These are phyloP conservation scores for Pachliopta kotzebuea DNA, from an alignment of 2,888 invertebrate genomes.

Conservation along the genomic window DNA sequence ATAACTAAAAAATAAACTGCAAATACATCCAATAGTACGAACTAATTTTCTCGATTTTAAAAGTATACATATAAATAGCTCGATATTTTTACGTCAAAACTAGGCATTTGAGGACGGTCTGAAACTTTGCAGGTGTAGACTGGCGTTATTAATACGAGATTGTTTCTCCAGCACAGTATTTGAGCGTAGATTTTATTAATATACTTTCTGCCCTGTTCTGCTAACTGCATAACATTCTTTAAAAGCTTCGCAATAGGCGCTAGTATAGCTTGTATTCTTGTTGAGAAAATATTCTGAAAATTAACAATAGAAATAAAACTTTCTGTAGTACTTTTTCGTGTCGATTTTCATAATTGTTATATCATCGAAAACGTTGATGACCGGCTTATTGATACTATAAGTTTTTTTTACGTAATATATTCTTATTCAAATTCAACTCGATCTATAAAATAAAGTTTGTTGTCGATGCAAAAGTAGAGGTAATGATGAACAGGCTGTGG, in stretches of 20 bases:
- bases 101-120: slow-evolving; percentile 4
- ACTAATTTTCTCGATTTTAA: not conserved
- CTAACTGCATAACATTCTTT: not conserved
- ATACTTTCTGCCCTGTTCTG: not conserved
- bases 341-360: not conserved
- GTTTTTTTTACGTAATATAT: too few relatives aligned
- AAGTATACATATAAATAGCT: not conserved
- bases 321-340: not conserved
- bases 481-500: too few relatives aligned
- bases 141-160: slow-evolving; percentile 15
- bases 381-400: too few relatives aligned
- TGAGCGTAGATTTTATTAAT: slow-evolving; percentile 13
- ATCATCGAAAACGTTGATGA: too few relatives aligned
- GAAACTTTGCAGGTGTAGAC: slow-evolving; percentile 12
- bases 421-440: too few relatives aligned
- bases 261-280: not conserved
- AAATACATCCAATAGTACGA: not conserved
- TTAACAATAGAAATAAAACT: not conserved
- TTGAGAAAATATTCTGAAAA: not conserved
- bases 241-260: not conserved
- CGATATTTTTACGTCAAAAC: slow-evolving; percentile 6
- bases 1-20: not conserved
- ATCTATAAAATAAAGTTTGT: too few relatives aligned
- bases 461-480: too few relatives aligned
- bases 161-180: slow-evolving; percentile 4